Evolutionary conservation across 1,140 invertebrate species (phyloP), one percentile per base, ranked within the genome.

Genomic region (Propsilocerus akamusi): DNA sequence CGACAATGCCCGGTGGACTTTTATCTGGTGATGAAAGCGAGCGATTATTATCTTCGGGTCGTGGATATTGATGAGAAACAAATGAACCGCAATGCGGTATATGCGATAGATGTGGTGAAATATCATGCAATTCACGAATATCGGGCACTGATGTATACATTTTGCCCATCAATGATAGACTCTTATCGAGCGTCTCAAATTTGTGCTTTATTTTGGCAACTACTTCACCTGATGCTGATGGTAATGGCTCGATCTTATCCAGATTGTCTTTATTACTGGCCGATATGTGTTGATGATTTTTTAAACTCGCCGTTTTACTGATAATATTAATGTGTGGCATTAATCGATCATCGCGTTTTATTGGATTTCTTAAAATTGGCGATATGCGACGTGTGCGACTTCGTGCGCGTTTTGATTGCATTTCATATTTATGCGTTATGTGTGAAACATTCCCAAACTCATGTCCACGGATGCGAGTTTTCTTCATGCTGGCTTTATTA

Each of bases 311-410:
- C 22, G 82, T 76, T 65, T 87, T 87, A 57, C 84, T 87, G 53
- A 89, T 89, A 2, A 90, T 77, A 58, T 91, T 86, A 26, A 89
- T 88, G 57, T 84, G 84, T 0, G 86, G 86, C 83, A 90, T 86
- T 46, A 77, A 77, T 4, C 84, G 71, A 57, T 87, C 77, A 32
- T 78, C 77, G 2, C 72, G 66, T n/a, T 72, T 67, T 24, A 82
- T 63, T 23, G 77, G 78, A 12, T 74, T 61, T n/a, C 74, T 68
- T 0, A 73, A 71, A 26, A 80, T 75, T 0, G 80, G 78, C 8
- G 77, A 72, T 11, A 74, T 67, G 24, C 70, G 72, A 48, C 70
- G 66, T 58, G 67, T 71, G 24, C 73, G 66, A 6, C 68, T 60
- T 3, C 73, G 62, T 5, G 70, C 68, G 20, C 69, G 60, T 51